A percentile compares a stretch with the other conserved stretches of the same genome.
These are phyloP conservation scores for Aphelocoma californica DNA, from an alignment of 2,797 vertebrate genomes.

Conservation along the genomic window DNA sequence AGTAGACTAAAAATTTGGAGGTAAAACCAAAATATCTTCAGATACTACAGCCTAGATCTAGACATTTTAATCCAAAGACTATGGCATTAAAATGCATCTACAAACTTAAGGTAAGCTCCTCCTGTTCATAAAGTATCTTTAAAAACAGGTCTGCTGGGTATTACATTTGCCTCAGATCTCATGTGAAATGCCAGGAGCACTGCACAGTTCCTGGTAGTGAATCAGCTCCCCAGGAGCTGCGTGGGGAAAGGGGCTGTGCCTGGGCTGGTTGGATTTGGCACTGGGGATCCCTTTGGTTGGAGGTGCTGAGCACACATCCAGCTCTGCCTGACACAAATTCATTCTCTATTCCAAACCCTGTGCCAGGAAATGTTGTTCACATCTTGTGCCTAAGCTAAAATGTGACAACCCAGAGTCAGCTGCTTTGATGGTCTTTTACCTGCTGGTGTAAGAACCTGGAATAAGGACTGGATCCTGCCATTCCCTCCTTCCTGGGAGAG, in stretches of 20 bases:
- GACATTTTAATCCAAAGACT: not conserved
- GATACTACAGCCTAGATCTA: not conserved
- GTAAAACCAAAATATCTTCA: not conserved
- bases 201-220: not conserved
- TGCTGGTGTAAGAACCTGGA: not conserved
- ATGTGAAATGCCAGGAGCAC: not conserved
- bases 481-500: not conserved
- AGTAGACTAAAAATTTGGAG: not conserved
- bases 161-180: not conserved
- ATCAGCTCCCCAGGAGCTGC: not conserved
- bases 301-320: not conserved
- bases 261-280: not conserved
- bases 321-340: not conserved
- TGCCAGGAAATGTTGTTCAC: not conserved
- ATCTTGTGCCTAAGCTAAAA: not conserved
- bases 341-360: not conserved
- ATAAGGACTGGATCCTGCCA: not conserved
- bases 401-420: not conserved
- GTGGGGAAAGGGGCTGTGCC: not conserved
- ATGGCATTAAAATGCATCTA: not conserved
- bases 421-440: not conserved
- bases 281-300: not conserved
- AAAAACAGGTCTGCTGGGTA: not conserved
- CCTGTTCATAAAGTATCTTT: not conserved
- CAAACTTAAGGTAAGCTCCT: not conserved